phyloP scores from a whole-genome alignment of 2,888 invertebrate species.

The Polyommatus iphigenia region DNA sequence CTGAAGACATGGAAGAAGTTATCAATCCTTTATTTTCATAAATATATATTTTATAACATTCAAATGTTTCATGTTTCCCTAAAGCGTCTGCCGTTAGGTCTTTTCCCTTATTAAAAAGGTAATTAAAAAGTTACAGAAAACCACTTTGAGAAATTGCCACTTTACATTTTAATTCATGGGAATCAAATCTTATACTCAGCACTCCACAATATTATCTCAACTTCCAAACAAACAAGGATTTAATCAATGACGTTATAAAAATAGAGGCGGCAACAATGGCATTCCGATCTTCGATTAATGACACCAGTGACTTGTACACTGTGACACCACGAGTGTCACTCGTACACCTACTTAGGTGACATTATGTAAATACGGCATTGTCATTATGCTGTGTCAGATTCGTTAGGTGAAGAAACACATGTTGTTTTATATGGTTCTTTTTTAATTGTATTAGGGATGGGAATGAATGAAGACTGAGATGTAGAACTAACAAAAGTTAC shows the following conservation, averaged over 20 bases:
- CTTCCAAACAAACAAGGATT: conserved; percentile 34
- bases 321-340: conserved; percentile 56
- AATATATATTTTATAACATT: too few species aligned
- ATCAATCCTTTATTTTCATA: too few species aligned
- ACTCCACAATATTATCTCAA: conserved; percentile 10
- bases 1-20: too few species aligned
- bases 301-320: conserved; percentile 37
- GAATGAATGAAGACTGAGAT: neutral
- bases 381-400: conserved; percentile 77
- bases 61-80: too few species aligned
- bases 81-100: too few species aligned
- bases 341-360: conserved; percentile 79
- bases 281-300: conserved; percentile 78
- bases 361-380: conserved; percentile 78
- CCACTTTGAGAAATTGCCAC: too few species aligned
- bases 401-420: conserved; percentile 81
- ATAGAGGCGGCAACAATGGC: conserved; percentile 69
- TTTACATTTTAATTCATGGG: too few species aligned
- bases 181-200: neutral
- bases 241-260: conserved; percentile 62
- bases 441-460: conserved; percentile 49
- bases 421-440: conserved; percentile 72
- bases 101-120: too few species aligned
- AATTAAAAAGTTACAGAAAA: too few species aligned
- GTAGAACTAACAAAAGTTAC: neutral